Evolutionary conservation across 1,140 invertebrate genomes (phyloP), one percentile per base, ranked within the genome.

Genomic region (Drosophila pseudoobscura): DNA sequence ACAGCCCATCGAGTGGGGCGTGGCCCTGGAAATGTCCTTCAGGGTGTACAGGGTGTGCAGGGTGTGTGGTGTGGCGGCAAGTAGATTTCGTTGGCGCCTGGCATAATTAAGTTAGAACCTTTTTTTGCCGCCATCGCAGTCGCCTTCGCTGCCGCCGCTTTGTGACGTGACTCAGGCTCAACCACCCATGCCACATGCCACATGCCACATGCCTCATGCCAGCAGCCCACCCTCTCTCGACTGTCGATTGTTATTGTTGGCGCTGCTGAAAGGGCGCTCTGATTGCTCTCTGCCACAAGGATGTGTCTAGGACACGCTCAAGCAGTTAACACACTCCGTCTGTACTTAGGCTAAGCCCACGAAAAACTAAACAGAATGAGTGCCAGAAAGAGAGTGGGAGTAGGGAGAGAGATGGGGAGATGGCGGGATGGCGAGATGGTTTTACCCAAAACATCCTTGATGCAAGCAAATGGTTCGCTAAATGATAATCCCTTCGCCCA

Each of bases 101-200:
- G 63, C 64, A 73, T 87, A 85, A 87, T 85, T 85, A 85, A 80
- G 80, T 85, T 85, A 87, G 80, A 85, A 58, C 82, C 74, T 82
- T 82, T 68, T 60, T 58, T 39, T 39, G 49, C 29, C 45, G 26
- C 15, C 43, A 58, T 17, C 26, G 35, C 17, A 8, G 17, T 39
- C 53, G 49, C n/a, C 39, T 26, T 47, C 50, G 59, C 44, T 56
- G 44, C 8, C 17, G 26, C 31, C 50, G 49, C 31, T 69, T 47
- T 74, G 56, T 60, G 54, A 65, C 58, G 70, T 74, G 70, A 65
- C 49, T 58, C 51, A 45, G 66, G 52, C 43, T 15, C 50, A 11
- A 49, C 26, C 41, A 15, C n/a, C 35, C 8, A 45, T 49, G n/a
- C n/a, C 50, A 15, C 49, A 39, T 39, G 9, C 35, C 35, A 13